Base-by-base conservation (phyloP, 1,140 invertebrate genomes). In the Drosophila insularis region DNA sequence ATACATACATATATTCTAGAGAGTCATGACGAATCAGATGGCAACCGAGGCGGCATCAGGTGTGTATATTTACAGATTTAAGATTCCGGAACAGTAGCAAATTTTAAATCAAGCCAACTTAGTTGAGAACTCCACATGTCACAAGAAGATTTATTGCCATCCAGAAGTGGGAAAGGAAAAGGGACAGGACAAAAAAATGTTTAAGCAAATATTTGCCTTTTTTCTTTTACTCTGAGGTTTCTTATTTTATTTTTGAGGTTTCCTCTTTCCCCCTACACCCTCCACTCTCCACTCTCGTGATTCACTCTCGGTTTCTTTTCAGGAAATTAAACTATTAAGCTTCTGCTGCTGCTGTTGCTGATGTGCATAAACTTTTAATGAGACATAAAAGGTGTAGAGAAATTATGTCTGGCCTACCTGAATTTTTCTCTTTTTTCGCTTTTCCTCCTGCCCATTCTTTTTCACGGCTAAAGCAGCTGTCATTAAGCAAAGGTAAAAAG, bases 271-370 rank as follows among this genome's bases (percentile, higher is more conserved):
- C 59, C 40, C 23, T 53, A 58, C 43, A 8, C 14, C 14, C 11
- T 19, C 17, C 7, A 8, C 11, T 2, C 43, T 8, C 7, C 17
- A 37, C 3, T 13, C 11, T 3, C 35, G 10, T 2, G 32, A 7
- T 35, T 10, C 35, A 13, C 43, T 64, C 43, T 61, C 27, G 50
- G 64, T 54, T 46, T 56, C 17, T 63, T 43, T 74, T 58, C 69
- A 78, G 75, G 79, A 81, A 86, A 86, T 86, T 81, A 87, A 86
- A 87, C 82, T 87, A 81, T 86, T 81, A 86, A 69, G 68, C 39
- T 72, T 31, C 64, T 78, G 70, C 59, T 61, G 32, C 58, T 53
- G 39, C 56, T 32, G 63, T 37, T 31, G 54, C 54, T 66, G 68
- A 70, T 71, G 66, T 72, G 59, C 78, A 68, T 78, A 71, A 86